Percentiles rank a stretch among this genome's conserved stretches.
These are phyloP conservation scores for Chloropsis cyanopogon DNA, from an alignment of 2,113 vertebrate genomes.

Conservation along the genomic window DNA sequence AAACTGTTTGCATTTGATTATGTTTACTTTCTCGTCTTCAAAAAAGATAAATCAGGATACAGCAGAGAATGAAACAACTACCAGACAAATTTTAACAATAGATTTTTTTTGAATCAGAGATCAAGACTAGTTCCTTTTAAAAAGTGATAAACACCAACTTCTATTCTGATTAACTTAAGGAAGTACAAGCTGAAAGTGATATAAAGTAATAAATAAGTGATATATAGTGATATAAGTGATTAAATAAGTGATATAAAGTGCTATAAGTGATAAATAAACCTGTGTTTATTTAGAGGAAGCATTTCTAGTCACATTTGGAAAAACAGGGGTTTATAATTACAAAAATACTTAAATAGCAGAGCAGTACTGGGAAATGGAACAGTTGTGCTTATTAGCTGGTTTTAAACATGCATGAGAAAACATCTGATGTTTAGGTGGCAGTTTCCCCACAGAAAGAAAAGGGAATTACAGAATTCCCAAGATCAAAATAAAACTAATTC, in stretches of 20 bases:
- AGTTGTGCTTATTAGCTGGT: background rate
- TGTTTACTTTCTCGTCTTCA: background rate
- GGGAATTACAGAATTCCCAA: slow-evolving; percentile 43
- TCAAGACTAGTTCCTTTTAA: background rate
- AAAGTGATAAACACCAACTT: background rate
- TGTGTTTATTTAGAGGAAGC: background rate
- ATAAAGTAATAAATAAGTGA: background rate
- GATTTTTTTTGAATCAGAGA: background rate
- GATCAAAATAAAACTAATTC: slow-evolving; percentile 60
- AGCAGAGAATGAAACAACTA: background rate
- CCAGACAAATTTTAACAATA: background rate
- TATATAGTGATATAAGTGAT: too few species aligned
- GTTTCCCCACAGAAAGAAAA: slow-evolving; percentile 1
- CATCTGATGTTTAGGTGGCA: background rate
- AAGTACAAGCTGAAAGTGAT: background rate
- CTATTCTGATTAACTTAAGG: background rate
- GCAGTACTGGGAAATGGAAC: background rate
- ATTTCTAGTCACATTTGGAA: background rate
- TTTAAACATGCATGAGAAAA: background rate
- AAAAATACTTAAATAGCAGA: background rate
- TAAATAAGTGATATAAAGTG: background rate
- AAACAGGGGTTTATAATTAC: background rate
- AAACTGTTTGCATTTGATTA: background rate
- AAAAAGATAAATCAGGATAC: background rate
- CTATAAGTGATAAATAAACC: background rate